These are phyloP conservation scores for Hassar affinis DNA, from an alignment of 2,113 vertebrate genomes.

Conservation along the genomic window DNA sequence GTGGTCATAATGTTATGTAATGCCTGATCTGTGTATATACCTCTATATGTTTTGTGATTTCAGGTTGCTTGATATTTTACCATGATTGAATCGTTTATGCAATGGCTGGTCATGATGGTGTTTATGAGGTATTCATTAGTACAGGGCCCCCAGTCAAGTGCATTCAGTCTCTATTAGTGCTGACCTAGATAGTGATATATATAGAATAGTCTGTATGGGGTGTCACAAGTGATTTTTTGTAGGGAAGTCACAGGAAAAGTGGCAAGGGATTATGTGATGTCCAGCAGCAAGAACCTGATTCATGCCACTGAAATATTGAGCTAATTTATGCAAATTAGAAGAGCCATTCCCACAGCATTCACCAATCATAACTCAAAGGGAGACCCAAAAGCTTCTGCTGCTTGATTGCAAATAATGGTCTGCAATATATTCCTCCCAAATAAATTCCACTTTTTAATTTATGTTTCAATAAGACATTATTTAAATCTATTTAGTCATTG, in stretches of 20 bases:
- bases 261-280: neutral
- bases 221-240: neutral
- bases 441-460: neutral
- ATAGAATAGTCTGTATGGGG: neutral
- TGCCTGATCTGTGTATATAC: too few relatives aligned
- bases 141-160: neutral
- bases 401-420: neutral
- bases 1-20: too few relatives aligned
- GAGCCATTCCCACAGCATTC: neutral
- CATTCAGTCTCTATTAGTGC: neutral
- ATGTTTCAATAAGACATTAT: neutral
- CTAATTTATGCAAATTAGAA: neutral
- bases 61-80: neutral
- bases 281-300: neutral
- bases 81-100: neutral
- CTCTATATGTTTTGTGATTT: neutral
- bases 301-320: neutral
- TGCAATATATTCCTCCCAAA: neutral
- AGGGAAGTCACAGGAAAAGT: neutral
- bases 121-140: neutral
- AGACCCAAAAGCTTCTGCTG: neutral
- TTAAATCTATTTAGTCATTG: neutral
- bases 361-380: neutral
- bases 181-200: neutral
- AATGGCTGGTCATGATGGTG: neutral